A percentile compares a stretch with the other conserved stretches of the same genome.
These are phyloP conservation scores for Amiota communis DNA, from an alignment of 2,888 invertebrate genomes.

Conservation along the genomic window DNA sequence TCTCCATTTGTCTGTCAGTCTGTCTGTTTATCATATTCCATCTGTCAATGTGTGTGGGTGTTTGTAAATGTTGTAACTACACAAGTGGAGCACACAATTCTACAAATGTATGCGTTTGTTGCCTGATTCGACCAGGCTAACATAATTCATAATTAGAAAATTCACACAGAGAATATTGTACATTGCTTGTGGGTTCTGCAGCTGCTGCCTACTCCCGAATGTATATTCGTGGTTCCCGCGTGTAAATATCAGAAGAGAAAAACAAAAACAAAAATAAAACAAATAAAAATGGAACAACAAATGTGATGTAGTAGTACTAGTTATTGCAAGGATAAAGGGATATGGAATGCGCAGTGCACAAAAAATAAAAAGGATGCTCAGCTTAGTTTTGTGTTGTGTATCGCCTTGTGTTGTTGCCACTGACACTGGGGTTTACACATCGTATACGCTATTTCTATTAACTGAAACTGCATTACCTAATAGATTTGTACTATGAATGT, in stretches of 20 bases:
- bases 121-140: slow-evolving; percentile 26
- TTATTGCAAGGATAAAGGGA: too few relatives aligned
- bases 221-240: slow-evolving; percentile 4
- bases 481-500: slow-evolving; percentile 6
- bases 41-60: slow-evolving; percentile 7
- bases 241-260: slow-evolving; percentile 9
- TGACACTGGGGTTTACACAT: background rate
- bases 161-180: background rate
- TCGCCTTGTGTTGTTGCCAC: background rate
- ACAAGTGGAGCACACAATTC: slow-evolving; percentile 1
- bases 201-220: slow-evolving; percentile 2
- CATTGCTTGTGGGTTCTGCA: background rate
- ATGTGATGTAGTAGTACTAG: background rate
- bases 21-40: background rate
- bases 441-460: slow-evolving; percentile 14
- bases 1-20: background rate
- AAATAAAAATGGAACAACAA: background rate
- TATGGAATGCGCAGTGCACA: slow-evolving; percentile 1
- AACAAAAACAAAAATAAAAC: background rate
- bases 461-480: background rate
- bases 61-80: background rate
- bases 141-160: slow-evolving; percentile 30
- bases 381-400: background rate
- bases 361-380: background rate
- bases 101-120: slow-evolving; percentile 24